Base-by-base conservation (phyloP, 1,140 invertebrate genomes). In the Amphibalanus amphitrite region DNA sequence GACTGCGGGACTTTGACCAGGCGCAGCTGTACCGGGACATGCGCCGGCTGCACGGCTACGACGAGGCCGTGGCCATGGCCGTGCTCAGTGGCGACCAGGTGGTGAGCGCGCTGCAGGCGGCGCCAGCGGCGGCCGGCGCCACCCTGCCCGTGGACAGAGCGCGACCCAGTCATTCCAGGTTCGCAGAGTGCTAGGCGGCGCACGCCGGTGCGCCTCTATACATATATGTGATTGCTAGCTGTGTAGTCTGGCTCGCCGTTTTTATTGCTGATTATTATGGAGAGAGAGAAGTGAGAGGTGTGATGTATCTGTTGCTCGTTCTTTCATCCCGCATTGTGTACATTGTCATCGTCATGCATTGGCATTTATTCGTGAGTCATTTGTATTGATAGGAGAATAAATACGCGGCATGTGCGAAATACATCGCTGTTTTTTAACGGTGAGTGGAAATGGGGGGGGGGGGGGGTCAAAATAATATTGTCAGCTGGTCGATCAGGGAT, bases 41-140 rank as follows among this genome's bases (percentile, higher is more conserved):
- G 33, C 72, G 72, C 25, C 75, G 72, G 28, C 74, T 74, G 69
- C 74, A 73, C 28, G 74, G 71, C 72, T 75, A 71, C 73, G 77
- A 75, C 26, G 79, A 79, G 40, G 79, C 79, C 73, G 82, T 84
- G 82, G 83, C 88, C 77, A 88, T 90, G 8, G 89, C 90, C 0
- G 89, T 91, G 0, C 80, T 91, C 20, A 89, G 90, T 77, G 89
- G 89, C 0, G 88, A 91, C 75, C 90, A 89, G 72, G 90, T 92
- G 40, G 88, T 91, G 20, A 90, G 89, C 77, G 88, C 90, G 76
- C 80, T 92, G 68, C 88, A 90, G 78, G 88, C 88, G 80, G 82
- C 67, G 69, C 67, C 69, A 70, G 72, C 73, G 67, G 72, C 75
- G 29, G 73, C 72, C 25, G 70, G 72, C 38, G 69, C 47, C 69